Percentiles rank a stretch among this genome's conserved stretches.
phyloP scores from a whole-genome alignment of 2,113 vertebrate species.

The Marmota monax region DNA sequence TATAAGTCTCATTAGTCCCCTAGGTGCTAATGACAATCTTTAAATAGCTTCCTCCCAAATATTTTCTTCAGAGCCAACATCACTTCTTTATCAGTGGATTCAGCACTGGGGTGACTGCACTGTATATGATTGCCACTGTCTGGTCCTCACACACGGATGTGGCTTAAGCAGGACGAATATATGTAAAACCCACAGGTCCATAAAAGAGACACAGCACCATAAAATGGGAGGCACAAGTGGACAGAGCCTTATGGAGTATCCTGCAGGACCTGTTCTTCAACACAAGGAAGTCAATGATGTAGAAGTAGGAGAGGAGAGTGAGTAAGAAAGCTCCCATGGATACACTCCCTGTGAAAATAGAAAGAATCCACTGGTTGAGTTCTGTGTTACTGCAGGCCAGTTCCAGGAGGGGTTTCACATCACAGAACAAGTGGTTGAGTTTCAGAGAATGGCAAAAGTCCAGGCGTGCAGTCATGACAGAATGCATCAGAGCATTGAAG shows the following conservation, averaged over 20 bases:
- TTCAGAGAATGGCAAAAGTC: conserved; percentile 54
- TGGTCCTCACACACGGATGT: not conserved
- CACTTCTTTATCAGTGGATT: conserved; percentile 66
- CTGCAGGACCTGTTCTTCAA: conserved; percentile 35
- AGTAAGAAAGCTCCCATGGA: conserved; percentile 66
- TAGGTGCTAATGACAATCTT: not conserved
- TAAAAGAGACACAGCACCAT: conserved; percentile 52
- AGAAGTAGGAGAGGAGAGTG: conserved; percentile 69
- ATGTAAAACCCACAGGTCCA: conserved; percentile 61
- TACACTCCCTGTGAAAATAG: conserved; percentile 57
- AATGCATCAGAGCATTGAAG: conserved; percentile 63
- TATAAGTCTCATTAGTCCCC: not conserved
- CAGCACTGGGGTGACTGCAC: conserved; percentile 35
- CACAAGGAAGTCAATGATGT: conserved; percentile 56
- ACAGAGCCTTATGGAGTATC: conserved; percentile 54
- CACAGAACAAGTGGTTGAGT: conserved; percentile 72
- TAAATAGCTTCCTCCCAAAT: not conserved
- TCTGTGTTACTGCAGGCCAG: conserved; percentile 59
- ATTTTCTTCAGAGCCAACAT: conserved; percentile 45
- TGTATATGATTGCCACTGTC: conserved; percentile 59
- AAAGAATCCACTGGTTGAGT: conserved; percentile 59
- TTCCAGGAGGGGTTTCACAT: conserved; percentile 68
- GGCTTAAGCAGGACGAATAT: not conserved
- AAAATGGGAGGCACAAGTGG: conserved; percentile 61
- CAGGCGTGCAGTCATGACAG: conserved; percentile 24